These are phyloP conservation scores for Callipepla californica DNA, from an alignment of 2,113 vertebrate species.

Conservation along the genomic window DNA sequence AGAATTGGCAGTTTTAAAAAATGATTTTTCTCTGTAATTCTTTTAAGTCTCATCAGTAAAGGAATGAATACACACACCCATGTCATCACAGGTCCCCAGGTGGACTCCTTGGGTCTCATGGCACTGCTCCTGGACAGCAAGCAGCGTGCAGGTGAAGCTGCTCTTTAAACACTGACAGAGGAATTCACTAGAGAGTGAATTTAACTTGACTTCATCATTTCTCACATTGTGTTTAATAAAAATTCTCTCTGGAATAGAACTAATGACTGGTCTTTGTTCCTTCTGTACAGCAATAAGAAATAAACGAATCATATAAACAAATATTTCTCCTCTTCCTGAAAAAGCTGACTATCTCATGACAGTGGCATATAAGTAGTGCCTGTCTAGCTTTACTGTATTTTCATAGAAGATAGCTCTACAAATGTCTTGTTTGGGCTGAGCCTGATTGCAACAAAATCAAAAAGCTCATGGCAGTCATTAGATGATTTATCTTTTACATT, in stretches of 20 bases:
- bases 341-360: background rate
- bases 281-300: background rate
- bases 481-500: background rate
- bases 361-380: background rate
- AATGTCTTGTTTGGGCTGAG: background rate
- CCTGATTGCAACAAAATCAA: background rate
- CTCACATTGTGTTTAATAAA: background rate
- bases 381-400: background rate
- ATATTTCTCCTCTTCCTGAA: background rate
- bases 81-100: background rate
- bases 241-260: background rate
- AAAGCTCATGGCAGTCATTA: background rate
- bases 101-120: rapidly evolving
- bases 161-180: background rate
- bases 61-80: background rate
- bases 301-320: background rate
- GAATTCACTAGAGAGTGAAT: background rate
- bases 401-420: background rate
- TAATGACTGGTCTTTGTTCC: background rate
- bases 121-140: background rate
- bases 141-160: background rate
- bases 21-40: background rate
- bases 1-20: background rate
- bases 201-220: background rate
- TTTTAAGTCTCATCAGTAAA: background rate